Conservation (phyloP, 2,797 vertebrate genomes). For the Sparus aurata region DNA sequence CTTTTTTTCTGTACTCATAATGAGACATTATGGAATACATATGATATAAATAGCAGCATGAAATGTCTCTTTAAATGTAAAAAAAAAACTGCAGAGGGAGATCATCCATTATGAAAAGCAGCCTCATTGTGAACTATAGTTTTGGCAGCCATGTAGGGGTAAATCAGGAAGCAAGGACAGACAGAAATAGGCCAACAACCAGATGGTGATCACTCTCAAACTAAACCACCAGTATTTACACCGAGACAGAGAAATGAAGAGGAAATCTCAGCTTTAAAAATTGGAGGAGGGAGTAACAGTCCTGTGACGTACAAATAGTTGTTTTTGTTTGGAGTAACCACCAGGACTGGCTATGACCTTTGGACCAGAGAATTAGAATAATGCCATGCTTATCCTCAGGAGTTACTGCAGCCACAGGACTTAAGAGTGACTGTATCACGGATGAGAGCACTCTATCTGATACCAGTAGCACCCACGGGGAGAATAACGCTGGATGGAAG, state of each 20-base stretch:
- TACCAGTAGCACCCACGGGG: constrained; percentile 40
- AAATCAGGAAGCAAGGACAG: background rate
- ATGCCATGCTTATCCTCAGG: constrained; percentile 65
- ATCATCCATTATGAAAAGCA: constrained; percentile 56
- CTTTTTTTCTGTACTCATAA: background rate
- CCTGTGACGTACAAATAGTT: background rate
- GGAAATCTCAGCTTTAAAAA: background rate
- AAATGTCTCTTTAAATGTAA: constrained; percentile 27
- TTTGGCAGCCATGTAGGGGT: constrained; percentile 34
- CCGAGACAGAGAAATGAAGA: background rate
- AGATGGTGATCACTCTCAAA: constrained; percentile 25
- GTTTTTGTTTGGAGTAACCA: constrained; percentile 6
- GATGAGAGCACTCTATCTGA: constrained; percentile 68
- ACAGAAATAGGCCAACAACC: constrained; percentile 21
- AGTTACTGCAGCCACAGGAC: constrained; percentile 64
- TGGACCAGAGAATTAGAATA: constrained; percentile 66
- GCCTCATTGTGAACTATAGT: constrained; percentile 48
- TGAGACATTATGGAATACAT: background rate
- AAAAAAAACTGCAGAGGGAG: constrained; percentile 5
- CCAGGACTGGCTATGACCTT: constrained; percentile 56
- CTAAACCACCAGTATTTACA: constrained; percentile 1
- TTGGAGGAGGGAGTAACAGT: background rate
- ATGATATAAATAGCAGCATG: background rate
- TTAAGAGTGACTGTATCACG: constrained; percentile 63
- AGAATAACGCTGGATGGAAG: constrained; percentile 45